A percentile compares a stretch with the other conserved stretches of the same genome.
Conservation (phyloP, 1,140 invertebrate species). For the Aphelinus atriplicis region DNA sequence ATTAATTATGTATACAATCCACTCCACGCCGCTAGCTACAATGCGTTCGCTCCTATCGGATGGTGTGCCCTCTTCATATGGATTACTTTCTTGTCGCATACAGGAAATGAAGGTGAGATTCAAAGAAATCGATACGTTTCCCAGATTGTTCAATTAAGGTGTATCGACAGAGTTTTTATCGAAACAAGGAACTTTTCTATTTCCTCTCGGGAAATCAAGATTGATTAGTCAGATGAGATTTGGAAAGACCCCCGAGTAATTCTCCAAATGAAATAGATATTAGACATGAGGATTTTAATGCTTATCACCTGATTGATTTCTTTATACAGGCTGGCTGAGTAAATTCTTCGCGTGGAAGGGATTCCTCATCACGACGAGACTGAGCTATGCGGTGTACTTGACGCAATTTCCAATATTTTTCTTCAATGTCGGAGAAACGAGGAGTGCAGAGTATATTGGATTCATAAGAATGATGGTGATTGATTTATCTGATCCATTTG, state of each 20-base stretch:
- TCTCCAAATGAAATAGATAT: conserved; percentile 2
- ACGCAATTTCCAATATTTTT: conserved; percentile 77
- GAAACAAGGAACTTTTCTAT: not conserved
- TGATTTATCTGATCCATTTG: not conserved
- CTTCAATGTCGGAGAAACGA: conserved; percentile 71
- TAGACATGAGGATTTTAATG: not conserved
- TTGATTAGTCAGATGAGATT: no score
- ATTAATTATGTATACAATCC: conserved; percentile 75
- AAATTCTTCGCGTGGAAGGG: conserved; percentile 70
- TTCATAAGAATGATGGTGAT: conserved; percentile 68
- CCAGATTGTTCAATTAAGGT: no score
- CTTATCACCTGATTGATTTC: conserved; percentile 3
- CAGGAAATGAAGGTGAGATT: conserved; percentile 62
- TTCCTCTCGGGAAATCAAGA: not conserved
- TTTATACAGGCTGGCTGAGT: conserved; percentile 63
- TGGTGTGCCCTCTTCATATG: conserved; percentile 77
- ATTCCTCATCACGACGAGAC: conserved; percentile 71
- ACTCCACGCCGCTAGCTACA: conserved; percentile 74
- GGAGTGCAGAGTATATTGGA: conserved; percentile 67
- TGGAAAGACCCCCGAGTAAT: not conserved
- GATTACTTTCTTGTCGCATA: conserved; percentile 72
- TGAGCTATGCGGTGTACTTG: conserved; percentile 75
- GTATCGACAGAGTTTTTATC: no score
- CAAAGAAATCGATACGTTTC: no score
- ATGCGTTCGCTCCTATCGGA: conserved; percentile 76